phyloP scores from a whole-genome alignment of 2,797 vertebrate genomes.

The Sternotherus odoratus region DNA sequence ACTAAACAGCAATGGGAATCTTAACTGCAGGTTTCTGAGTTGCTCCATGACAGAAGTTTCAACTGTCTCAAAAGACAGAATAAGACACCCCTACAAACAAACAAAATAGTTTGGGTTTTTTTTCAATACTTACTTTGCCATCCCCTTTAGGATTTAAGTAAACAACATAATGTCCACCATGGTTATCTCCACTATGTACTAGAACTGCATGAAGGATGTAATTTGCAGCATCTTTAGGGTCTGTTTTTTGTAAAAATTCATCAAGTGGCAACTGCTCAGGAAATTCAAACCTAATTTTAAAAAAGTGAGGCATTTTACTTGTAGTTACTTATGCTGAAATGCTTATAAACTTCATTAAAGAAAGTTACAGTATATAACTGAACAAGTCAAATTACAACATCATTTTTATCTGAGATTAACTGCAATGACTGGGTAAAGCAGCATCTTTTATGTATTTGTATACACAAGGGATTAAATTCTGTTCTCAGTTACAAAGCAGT shows the following conservation, averaged over 20 bases:
- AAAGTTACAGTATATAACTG: background rate
- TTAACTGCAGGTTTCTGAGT: background rate
- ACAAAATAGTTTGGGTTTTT: fast-evolving
- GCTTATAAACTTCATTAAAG: background rate
- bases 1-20: background rate
- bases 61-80: background rate
- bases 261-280: conserved; percentile 97
- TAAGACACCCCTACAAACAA: background rate
- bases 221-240: conserved; percentile 97
- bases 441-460: background rate
- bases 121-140: conserved; percentile 92
- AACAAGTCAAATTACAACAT: background rate
- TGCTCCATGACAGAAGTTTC: background rate
- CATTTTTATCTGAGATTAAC: background rate
- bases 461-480: background rate
- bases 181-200: conserved; percentile 99
- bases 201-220: conserved; percentile 98
- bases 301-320: conserved; percentile 31
- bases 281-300: conserved; percentile 93
- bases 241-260: conserved; percentile 98
- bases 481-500: background rate
- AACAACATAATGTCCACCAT: conserved; percentile 99
- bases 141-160: conserved; percentile 99
- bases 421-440: background rate
- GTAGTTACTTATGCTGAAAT: background rate